Evolutionary conservation across 2,888 invertebrate genomes (phyloP), one percentile per base, ranked within the genome.

Genomic region (Rotaria socialis): DNA sequence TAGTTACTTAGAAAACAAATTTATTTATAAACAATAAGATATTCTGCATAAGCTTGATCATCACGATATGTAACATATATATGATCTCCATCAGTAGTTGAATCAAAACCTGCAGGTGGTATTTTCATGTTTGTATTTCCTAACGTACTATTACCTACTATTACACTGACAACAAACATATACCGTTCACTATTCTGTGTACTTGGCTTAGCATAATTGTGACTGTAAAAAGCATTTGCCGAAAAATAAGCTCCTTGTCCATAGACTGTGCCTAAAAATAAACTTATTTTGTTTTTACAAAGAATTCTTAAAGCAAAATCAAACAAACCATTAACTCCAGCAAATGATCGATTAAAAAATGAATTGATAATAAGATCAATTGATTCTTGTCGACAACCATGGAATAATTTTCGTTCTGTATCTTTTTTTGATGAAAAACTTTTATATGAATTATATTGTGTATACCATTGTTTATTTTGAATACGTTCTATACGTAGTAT

Each of bases 311-410:
- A 1, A 27, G 27, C n/a, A 1, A n/a, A 67, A 35, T 67, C 35
- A 19, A 60, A 67, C 67, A 35, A 1, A 67, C 67, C 67, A 67
- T 67, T 67, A 6, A 67, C n/a, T 6, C 67, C 41, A 16, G 67
- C 67, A 35, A 67, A 67, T 35, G 67, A 67, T 67, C 35, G 67
- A 67, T 67, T 67, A 19, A 67, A 67, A 67, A 67, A 67, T 67
- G 67, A 67, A 35, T 41, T 41, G 24, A 67, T 67, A 19, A 67
- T 67, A 5, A 67, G 27, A 2, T 7, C 2, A 19, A 24, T 19
- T 35, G 67, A 35, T 41, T 67, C 35, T 67, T 35, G 19, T 35
- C 16, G 35, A 35, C 67, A 67, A 19, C 41, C 67, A 67, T 67
- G 67, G 19, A 67, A 67, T 35, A 67, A 67, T 67, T 67, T 16